Base-by-base conservation (phyloP, 2,888 invertebrate genomes). In the Drosophila meridionalis region DNA sequence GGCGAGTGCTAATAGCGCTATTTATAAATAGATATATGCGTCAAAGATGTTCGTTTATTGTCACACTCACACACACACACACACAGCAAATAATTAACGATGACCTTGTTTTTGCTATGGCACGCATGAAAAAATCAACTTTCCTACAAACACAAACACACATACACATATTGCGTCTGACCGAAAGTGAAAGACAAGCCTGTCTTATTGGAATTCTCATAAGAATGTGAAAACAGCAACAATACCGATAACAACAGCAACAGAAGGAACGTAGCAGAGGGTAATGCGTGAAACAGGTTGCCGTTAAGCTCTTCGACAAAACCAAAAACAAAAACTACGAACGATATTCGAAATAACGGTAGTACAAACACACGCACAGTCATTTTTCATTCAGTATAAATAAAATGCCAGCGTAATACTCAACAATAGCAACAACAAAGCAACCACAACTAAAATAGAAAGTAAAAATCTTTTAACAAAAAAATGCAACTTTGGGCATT, bases 191-290 rank as follows among this genome's bases (percentile, higher is more conserved):
- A 87, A 87, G 83, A 87, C 63, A 45, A 52, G 59, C 52, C 47
- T 20, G 77, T 83, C 83, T 86, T 75, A 81, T 81, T 85, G 86
- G 81, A 88, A 89, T 87, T 87, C 86, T 85, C 73, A 85, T 85
- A 85, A 89, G 86, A 89, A 87, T 89, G 86, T 74, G 76, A 80
- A 82, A 82, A 69, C 68, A 53, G 58, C 70, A 66, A 60, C 71
- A 66, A 69, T 47, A 61, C 53, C 45, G 57, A 63, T 36, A 64
- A 62, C 53, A 68, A 50, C n/a, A 57, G 55, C 48, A 73, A 62
- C 47, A 68, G 52, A 59, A 67, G 57, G 50, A 73, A 45, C 42
- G 43, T 26, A 14, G 9, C 58, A 34, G 34, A 58, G 58, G 42
- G 48, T 26, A 42, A 56, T 66, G 63, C 56, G 47, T 59, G 61